Base-by-base conservation (phyloP, 2,113 vertebrate species). In the Hypocryptadius cinnamomeus region DNA sequence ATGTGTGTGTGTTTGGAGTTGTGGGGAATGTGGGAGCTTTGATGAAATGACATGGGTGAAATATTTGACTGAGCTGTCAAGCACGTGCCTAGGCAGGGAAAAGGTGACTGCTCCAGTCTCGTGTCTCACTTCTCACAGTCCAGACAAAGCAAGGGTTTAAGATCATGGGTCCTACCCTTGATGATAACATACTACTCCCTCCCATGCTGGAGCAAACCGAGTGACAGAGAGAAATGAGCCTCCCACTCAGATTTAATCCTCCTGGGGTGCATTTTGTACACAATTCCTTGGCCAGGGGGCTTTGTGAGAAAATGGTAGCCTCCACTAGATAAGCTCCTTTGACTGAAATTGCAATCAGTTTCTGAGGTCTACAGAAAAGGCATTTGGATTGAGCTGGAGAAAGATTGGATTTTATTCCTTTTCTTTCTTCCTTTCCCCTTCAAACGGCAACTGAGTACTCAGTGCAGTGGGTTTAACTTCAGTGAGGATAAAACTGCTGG, bases 401-500 rank as follows among this genome's bases (percentile, higher is more conserved):
- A 94, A 94, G 85, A 86, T 68, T 66, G 60, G 21, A 24, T 69
- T 85, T 87, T 63, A 70, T 83, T 79, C 64, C 25, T 88, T 84
- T 56, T 70, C 65, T 91, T 91, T 79, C 47, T 91, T 87, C 64
- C 48, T 25, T 78, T 92, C n/a, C 56, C 69, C 81, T 95, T 96
- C 93, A 96, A 95, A 95, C 61, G 93, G 87, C 21, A 94, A 60
- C 69, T 39, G 72, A 94, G 72, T 84, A 78, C 69, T 76, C 77
- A 48, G 87, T 86, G 83, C 93, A 71, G 64, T 90, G 79, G 48
- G 69, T 88, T 96, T 93, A 74, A 96, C 92, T 91, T 96, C 91
- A 95, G 69, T 93, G 79, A 86, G 79, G 77, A 81, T 95, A 84
- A 95, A 96, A 95, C 93, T 95, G 85, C 91, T 88, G 79, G 85